Evolutionary conservation across 2,797 vertebrate species (phyloP).

Genomic region (Lates japonicus): DNA sequence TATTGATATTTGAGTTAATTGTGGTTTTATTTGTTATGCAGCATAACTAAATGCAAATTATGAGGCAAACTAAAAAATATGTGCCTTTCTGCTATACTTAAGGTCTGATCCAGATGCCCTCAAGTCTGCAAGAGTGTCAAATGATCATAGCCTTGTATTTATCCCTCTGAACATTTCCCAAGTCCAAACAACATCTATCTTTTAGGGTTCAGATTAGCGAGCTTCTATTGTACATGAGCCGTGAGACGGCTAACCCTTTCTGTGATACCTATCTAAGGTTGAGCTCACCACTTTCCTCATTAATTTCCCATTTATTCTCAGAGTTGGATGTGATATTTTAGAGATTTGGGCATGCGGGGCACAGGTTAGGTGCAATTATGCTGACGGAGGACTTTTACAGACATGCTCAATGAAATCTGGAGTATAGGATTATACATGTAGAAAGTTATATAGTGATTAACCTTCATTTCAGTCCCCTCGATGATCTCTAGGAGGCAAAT

Average conservation of each 20-base stretch:
- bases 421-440: constrained; percentile 81
- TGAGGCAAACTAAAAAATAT: not conserved
- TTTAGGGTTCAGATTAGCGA: constrained; percentile 65
- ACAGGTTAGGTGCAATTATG: constrained; percentile 84
- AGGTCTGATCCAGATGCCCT: constrained; percentile 10
- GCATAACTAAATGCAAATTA: not conserved
- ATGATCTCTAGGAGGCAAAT: constrained; percentile 72
- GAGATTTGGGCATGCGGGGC: constrained; percentile 78
- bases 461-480: constrained; percentile 77
- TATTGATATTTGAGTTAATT: constrained; percentile 1
- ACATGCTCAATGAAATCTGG: constrained; percentile 75
- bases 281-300: constrained; percentile 85
- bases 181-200: constrained; percentile 67
- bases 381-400: constrained; percentile 78
- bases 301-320: constrained; percentile 85
- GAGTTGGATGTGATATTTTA: constrained; percentile 85
- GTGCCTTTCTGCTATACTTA: not conserved
- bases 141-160: constrained; percentile 47
- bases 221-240: constrained; percentile 68
- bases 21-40: constrained; percentile 18
- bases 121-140: constrained; percentile 35
- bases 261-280: constrained; percentile 77
- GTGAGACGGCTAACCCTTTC: constrained; percentile 73
- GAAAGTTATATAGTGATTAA: constrained; percentile 84
- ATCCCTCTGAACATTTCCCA: constrained; percentile 62